Evolutionary conservation across 2,797 vertebrate species (phyloP).

Genomic region (Enteromius anoplus): DNA sequence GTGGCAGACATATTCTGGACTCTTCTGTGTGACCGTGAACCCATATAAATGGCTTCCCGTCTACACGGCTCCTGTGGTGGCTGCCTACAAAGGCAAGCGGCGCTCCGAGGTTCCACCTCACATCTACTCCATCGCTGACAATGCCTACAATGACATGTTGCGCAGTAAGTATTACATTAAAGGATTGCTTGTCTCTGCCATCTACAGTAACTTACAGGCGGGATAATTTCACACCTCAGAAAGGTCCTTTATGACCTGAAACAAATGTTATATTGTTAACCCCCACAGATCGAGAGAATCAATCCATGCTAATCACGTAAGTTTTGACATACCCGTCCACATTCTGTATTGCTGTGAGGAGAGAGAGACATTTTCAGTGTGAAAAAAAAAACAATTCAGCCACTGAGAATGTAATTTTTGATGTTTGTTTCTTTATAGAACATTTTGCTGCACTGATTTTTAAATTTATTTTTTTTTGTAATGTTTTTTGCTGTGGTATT

Average conservation of each 20-base stretch:
- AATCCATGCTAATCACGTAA: conserved; percentile 99
- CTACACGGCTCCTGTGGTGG: conserved; percentile 86
- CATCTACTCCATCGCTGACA: conserved; percentile 91
- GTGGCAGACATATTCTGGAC: conserved; percentile 89
- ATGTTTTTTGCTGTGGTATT: conserved; percentile 23
- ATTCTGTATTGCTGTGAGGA: not conserved
- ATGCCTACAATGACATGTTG: conserved; percentile 93
- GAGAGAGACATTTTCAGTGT: not conserved
- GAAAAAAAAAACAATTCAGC: not conserved
- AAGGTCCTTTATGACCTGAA: not conserved
- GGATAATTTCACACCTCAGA: not conserved
- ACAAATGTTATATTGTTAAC: conserved; percentile 23
- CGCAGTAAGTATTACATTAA: conserved; percentile 80
- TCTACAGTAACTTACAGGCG: not conserved
- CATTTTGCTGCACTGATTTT: conserved; percentile 2
- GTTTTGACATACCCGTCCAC: conserved; percentile 63
- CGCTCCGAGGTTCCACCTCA: conserved; percentile 87
- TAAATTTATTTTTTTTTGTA: conserved; percentile 8
- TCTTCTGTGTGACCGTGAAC: conserved; percentile 93
- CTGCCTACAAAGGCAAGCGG: conserved; percentile 90
- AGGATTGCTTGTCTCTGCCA: not conserved
- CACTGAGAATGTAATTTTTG: not conserved
- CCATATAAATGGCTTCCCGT: conserved; percentile 95
- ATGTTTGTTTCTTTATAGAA: conserved; percentile 8
- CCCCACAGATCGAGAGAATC: conserved; percentile 90